These are phyloP conservation scores for Anser brachyrhynchus DNA, from an alignment of 2,113 vertebrate species.

Conservation along the genomic window DNA sequence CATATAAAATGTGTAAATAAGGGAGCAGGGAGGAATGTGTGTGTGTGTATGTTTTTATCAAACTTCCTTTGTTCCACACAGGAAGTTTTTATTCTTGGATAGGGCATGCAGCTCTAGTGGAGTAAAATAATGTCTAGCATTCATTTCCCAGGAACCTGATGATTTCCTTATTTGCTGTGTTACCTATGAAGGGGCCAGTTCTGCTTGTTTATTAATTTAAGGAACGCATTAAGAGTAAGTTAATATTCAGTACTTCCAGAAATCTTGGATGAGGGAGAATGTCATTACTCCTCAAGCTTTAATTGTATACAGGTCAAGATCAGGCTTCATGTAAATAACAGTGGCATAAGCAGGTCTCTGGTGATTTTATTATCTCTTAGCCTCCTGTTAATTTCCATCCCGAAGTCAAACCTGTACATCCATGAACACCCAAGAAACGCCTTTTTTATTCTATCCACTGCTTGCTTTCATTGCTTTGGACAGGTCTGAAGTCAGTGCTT, in stretches of 20 bases:
- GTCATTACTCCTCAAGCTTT: background rate
- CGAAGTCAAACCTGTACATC: background rate
- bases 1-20: conserved; percentile 38
- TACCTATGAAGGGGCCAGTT: background rate
- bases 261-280: background rate
- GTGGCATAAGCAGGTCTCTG: background rate
- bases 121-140: background rate
- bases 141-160: background rate
- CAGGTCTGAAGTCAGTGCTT: background rate
- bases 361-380: background rate
- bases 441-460: background rate
- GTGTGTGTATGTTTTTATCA: background rate
- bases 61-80: background rate
- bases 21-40: conserved; percentile 1
- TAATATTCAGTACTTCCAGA: background rate
- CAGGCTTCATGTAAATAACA: background rate
- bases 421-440: background rate
- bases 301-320: background rate
- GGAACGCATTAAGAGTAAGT: background rate
- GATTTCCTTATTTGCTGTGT: background rate
- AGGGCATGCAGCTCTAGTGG: background rate
- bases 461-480: background rate
- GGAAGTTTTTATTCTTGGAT: background rate
- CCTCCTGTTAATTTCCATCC: background rate
- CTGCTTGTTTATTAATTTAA: background rate